Evolutionary conservation across 2,113 vertebrate genomes (phyloP), one percentile per base, ranked within the genome.

Genomic region (Hemiprocne comata): DNA sequence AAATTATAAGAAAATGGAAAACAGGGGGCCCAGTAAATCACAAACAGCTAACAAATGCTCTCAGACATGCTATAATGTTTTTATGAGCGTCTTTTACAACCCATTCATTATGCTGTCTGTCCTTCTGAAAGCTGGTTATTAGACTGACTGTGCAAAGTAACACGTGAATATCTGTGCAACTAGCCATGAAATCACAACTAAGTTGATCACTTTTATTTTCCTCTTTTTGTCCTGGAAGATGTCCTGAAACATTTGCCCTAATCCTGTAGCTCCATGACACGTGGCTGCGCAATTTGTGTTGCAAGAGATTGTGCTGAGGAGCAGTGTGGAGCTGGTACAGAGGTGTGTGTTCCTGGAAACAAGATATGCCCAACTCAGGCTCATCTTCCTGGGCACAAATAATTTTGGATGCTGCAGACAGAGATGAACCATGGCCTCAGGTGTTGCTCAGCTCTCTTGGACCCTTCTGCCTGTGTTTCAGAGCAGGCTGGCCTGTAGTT

Each of bases 61-160:
- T 70, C 95, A 97, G 97, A 98, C 81, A 65, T 88, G 93, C 97
- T 96, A 95, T 94, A 94, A 97, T 98, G 97, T 98, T 98, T 98
- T 98, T 97, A 98, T 97, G 97, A 97, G 94, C 33, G 0, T 97
- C 94, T 97, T 97, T 98, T 97, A 97, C 97, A 97, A 97, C 97
- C 98, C 96, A 95, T 97, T 98, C 98, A 98, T 98, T 98, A 98
- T 6, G 7, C 92, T 97, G 97, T 98, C 98, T 98, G 94, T 98
- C 97, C 96, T 97, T 96, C 97, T 97, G 98, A 98, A 98, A 98
- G 97, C 97, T 94, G 92, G 90, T 96, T 98, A 98, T 98, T 98
- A 98, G 83, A 64, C 93, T 93, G 96, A 95, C 96, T 95, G 72
- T 81, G 96, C 92, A 96, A 95, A 96, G 97, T 94, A 98, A 95